phyloP scores from a whole-genome alignment of 2,113 vertebrate genomes.

The Neotoma lepida region DNA sequence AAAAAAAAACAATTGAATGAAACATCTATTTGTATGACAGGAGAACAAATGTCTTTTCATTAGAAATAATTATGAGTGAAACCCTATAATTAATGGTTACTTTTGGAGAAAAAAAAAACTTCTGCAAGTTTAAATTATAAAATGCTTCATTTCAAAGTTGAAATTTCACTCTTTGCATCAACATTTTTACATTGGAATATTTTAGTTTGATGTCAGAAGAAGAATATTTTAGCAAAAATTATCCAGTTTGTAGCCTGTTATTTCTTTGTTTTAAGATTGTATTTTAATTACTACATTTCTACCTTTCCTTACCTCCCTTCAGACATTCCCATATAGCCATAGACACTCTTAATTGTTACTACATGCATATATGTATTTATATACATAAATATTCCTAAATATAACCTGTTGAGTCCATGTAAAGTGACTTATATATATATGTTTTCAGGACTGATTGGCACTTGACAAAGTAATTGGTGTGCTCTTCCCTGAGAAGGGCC shows the following conservation, averaged over 20 bases:
- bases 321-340: no score
- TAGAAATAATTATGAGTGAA: slow-evolving; percentile 36
- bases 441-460: not conserved
- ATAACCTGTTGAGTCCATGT: no score
- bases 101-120: not conserved
- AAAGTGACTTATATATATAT: not conserved
- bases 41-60: slow-evolving; percentile 7
- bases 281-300: no score
- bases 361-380: no score
- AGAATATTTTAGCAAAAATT: not conserved
- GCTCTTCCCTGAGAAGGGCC: not conserved
- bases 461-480: not conserved
- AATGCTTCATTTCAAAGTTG: not conserved
- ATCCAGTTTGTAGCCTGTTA: no score
- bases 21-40: not conserved
- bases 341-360: no score
- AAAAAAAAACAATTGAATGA: slow-evolving; percentile 48
- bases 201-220: not conserved
- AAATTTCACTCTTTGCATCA: not conserved
- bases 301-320: no score
- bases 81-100: slow-evolving; percentile 18
- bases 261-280: no score
- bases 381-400: no score
- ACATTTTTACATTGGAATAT: not conserved
- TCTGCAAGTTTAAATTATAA: not conserved